Conservation (phyloP, 2,888 invertebrate genomes). For the Stenichneumon culpator region DNA sequence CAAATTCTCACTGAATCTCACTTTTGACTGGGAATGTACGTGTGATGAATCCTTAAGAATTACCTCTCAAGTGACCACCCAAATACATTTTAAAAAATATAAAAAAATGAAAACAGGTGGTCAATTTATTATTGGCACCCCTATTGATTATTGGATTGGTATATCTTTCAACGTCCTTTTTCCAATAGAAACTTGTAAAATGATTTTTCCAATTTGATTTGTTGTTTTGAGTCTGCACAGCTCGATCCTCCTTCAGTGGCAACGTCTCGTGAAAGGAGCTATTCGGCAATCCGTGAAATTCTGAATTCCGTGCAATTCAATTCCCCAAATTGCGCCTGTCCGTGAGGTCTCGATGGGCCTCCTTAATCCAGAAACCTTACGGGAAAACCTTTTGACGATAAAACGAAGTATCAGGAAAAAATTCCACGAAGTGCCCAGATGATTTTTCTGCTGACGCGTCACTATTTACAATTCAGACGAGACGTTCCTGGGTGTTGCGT, state of each 20-base stretch:
- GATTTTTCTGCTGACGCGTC: not conserved
- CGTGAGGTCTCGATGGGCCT: not conserved
- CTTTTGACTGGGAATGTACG: too few species aligned
- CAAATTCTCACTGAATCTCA: too few species aligned
- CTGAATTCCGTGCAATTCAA: not conserved
- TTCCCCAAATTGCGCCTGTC: not conserved
- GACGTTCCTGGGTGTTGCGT: constrained; percentile 28
- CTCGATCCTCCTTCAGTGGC: not conserved
- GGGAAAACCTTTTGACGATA: constrained; percentile 20
- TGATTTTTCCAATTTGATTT: not conserved
- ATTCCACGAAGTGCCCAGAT: constrained; percentile 14
- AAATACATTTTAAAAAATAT: too few species aligned
- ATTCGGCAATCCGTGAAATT: not conserved
- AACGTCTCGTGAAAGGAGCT: not conserved
- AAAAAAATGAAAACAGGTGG: too few species aligned
- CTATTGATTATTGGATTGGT: too few species aligned
- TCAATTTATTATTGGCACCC: too few species aligned
- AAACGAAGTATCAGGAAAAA: constrained; percentile 28
- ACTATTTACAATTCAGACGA: constrained; percentile 20
- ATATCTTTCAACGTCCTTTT: too few species aligned
- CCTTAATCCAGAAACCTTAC: not conserved
- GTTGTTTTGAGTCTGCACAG: not conserved
- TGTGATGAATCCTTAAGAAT: too few species aligned
- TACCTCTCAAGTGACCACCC: too few species aligned
- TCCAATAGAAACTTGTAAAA: not conserved